Conservation (phyloP, 2,113 vertebrate genomes). For the Leptobrachium leishanense region DNA sequence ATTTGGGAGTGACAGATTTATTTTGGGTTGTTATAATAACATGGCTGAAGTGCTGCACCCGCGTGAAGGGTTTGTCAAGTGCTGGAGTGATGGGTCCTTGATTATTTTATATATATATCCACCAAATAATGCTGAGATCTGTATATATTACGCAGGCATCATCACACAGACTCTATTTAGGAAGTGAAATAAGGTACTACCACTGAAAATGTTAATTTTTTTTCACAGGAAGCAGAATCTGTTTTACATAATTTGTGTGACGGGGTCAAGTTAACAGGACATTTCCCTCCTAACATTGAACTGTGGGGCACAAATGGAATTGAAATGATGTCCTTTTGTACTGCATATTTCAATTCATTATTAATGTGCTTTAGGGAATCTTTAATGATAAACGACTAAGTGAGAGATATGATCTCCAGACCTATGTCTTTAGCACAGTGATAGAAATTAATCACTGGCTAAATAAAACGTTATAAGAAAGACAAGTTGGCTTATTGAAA, state of each 20-base stretch:
- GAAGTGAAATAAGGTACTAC: not conserved
- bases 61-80: too few species aligned
- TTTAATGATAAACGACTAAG: slow-evolving; percentile 49
- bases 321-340: slow-evolving; percentile 47
- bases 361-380: slow-evolving; percentile 47
- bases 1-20: too few species aligned
- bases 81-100: too few species aligned
- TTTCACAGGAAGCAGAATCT: slow-evolving; percentile 16
- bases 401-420: slow-evolving; percentile 48
- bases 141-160: too few species aligned
- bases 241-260: slow-evolving; percentile 36
- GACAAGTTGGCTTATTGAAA: slow-evolving; percentile 44
- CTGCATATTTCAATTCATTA: slow-evolving; percentile 42
- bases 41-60: too few species aligned
- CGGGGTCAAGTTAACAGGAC: slow-evolving; percentile 43
- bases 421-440: slow-evolving; percentile 42
- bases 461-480: slow-evolving; percentile 39
- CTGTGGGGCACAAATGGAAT: slow-evolving; percentile 46
- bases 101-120: too few species aligned
- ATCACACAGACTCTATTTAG: too few species aligned
- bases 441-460: slow-evolving; percentile 44
- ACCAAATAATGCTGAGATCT: too few species aligned
- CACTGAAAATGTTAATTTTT: not conserved
- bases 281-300: slow-evolving; percentile 41
- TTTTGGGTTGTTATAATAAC: too few species aligned